A percentile compares a stretch with the other conserved stretches of the same genome.
phyloP scores from a whole-genome alignment of 37 sponge, comb jelly and placozoan species.

The Cladorhizidae sp. region DNA sequence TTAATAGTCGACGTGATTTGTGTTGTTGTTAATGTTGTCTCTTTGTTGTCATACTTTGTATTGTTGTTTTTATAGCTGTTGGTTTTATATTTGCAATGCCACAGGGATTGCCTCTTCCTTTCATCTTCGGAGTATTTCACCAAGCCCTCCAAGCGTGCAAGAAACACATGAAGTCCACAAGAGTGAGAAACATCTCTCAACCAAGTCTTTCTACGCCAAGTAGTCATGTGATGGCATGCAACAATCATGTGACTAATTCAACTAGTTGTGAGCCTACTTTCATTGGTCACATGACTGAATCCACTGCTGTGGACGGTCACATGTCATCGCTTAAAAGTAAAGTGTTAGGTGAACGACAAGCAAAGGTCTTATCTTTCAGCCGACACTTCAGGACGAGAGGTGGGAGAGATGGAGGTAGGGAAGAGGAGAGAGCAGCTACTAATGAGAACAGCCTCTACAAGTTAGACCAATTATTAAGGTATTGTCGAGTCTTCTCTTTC shows the following conservation, averaged over 20 bases:
- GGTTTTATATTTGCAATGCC: no score
- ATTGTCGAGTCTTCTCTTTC: no score
- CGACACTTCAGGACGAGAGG: constrained; percentile 10
- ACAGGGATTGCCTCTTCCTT: constrained; percentile 32
- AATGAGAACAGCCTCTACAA: no score
- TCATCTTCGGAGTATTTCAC: constrained; percentile 7
- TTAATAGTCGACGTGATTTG: no score
- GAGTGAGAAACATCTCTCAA: neutral
- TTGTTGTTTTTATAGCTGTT: no score
- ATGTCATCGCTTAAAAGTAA: neutral
- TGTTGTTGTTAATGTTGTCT: no score
- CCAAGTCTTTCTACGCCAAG: neutral
- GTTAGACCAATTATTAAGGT: no score
- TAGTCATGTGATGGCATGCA: neutral
- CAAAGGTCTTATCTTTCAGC: constrained; percentile 16
- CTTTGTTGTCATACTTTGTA: no score
- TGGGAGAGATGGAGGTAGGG: neutral
- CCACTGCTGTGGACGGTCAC: no score
- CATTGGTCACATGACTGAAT: no score
- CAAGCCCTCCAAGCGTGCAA: constrained; percentile 1
- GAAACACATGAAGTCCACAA: neutral
- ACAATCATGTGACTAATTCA: no score
- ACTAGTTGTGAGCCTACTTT: no score
- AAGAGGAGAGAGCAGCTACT: neutral
- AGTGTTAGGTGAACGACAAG: neutral